Evolutionary conservation across 2,797 vertebrate species (phyloP).

Genomic region (Lophius americanus): DNA sequence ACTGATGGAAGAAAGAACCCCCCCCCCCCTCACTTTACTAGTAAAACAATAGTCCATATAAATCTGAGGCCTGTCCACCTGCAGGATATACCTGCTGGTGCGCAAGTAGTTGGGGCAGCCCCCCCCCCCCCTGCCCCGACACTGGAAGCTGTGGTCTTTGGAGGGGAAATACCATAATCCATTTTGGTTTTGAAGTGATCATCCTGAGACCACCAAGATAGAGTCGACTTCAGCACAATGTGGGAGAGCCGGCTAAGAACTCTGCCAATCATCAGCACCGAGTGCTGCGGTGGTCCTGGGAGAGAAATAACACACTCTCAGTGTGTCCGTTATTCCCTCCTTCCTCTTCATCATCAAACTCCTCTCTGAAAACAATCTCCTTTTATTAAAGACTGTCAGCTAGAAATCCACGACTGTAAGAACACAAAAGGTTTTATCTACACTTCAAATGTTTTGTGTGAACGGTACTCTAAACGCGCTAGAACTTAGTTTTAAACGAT

Average conservation of each 20-base stretch:
- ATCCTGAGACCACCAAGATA: slow-evolving; percentile 61
- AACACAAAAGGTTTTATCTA: slow-evolving; percentile 42
- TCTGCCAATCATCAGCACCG: slow-evolving; percentile 53
- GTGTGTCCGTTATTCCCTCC: slow-evolving; percentile 25
- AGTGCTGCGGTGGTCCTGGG: slow-evolving; percentile 25
- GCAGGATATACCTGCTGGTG: slow-evolving; percentile 16
- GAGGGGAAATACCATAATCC: slow-evolving; percentile 67
- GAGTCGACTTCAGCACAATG: slow-evolving; percentile 39
- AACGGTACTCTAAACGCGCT: too few species aligned
- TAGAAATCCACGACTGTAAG: slow-evolving; percentile 20
- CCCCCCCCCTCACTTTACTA: too few species aligned
- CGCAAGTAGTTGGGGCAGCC: not conserved
- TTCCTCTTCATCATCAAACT: slow-evolving; percentile 41
- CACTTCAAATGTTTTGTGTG: slow-evolving; percentile 50
- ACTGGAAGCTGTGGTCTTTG: slow-evolving; percentile 63
- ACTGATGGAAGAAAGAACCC: too few species aligned
- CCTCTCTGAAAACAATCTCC: slow-evolving; percentile 49
- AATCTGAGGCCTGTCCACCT: slow-evolving; percentile 7
- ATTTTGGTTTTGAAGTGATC: slow-evolving; percentile 67
- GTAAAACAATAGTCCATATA: not conserved
- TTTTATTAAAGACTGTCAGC: slow-evolving; percentile 41
- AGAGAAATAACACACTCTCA: slow-evolving; percentile 45
- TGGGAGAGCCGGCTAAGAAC: slow-evolving; percentile 25
- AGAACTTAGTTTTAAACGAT: not conserved
- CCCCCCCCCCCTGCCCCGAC: slow-evolving; percentile 21